Percentiles rank a stretch among this genome's conserved stretches.
These are phyloP conservation scores for Patella ulyssiponensis DNA, from an alignment of 2,888 invertebrate species.

Conservation along the genomic window DNA sequence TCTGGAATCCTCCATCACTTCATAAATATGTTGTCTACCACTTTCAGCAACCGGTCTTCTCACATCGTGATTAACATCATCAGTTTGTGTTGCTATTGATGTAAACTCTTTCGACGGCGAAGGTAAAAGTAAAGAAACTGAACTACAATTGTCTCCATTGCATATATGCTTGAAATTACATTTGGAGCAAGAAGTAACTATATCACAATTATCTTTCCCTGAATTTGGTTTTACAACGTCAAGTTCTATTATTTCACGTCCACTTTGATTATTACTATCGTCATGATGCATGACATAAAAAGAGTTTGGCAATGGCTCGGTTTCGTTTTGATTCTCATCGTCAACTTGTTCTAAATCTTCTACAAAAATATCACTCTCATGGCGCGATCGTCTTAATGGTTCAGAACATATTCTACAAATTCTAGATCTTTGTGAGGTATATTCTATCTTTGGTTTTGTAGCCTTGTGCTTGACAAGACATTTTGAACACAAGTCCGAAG, in stretches of 20 bases:
- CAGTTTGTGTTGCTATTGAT: not conserved
- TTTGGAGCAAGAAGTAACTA: not conserved
- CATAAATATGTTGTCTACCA: no score
- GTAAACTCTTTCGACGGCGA: not conserved
- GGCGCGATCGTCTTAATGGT: not conserved
- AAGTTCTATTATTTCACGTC: not conserved
- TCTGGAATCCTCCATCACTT: not conserved
- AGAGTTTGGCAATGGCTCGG: not conserved
- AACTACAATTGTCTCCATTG: not conserved
- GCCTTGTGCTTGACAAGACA: not conserved
- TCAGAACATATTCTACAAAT: not conserved
- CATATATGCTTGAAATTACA: not conserved
- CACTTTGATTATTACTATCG: not conserved
- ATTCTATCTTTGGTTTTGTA: not conserved
- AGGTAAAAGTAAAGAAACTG: not conserved
- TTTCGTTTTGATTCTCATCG: not conserved
- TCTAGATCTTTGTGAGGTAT: not conserved
- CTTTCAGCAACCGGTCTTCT: no score
- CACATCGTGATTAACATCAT: not conserved
- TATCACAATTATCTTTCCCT: not conserved
- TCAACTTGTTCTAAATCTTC: constrained; percentile 1
- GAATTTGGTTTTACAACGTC: not conserved
- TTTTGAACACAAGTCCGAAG: not conserved
- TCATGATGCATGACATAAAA: not conserved
- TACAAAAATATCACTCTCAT: not conserved